Evolutionary conservation across 2,888 invertebrate species (phyloP).

Genomic region (Euzophera pinguis): DNA sequence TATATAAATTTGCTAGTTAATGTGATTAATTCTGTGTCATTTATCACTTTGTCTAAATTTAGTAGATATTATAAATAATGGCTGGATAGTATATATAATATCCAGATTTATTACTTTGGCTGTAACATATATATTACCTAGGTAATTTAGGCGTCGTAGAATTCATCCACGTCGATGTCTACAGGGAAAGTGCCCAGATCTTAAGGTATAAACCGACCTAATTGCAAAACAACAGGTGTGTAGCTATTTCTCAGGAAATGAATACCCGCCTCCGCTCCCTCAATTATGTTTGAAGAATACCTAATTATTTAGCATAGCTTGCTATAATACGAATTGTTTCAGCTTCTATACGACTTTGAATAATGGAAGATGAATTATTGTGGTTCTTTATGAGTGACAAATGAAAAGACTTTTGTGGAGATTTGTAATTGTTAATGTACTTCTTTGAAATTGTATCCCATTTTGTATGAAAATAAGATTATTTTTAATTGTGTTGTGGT

Average conservation of each 20-base stretch:
- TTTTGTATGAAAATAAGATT: too few relatives aligned
- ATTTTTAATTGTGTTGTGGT: too few relatives aligned
- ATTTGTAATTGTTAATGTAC: background rate
- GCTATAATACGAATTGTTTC: conserved; percentile 10
- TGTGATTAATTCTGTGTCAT: too few relatives aligned
- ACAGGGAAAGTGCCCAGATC: background rate
- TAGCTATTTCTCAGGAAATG: conserved; percentile 15
- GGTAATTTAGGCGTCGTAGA: too few relatives aligned
- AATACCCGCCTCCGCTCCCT: conserved; percentile 14
- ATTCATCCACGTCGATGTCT: too few relatives aligned
- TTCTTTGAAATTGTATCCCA: background rate
- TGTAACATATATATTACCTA: too few relatives aligned
- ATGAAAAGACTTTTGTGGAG: background rate
- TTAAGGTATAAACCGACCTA: background rate
- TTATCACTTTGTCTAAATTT: too few relatives aligned
- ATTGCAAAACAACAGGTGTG: background rate
- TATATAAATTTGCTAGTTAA: too few relatives aligned
- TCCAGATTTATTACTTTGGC: too few relatives aligned
- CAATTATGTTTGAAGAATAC: conserved; percentile 23
- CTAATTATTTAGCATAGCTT: conserved; percentile 20
- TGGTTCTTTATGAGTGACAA: background rate
- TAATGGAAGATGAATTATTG: background rate
- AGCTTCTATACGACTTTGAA: background rate
- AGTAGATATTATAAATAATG: too few relatives aligned
- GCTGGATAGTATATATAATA: too few relatives aligned